phyloP scores from a whole-genome alignment of 2,888 invertebrate species.

The Priocnemis perturbator region DNA sequence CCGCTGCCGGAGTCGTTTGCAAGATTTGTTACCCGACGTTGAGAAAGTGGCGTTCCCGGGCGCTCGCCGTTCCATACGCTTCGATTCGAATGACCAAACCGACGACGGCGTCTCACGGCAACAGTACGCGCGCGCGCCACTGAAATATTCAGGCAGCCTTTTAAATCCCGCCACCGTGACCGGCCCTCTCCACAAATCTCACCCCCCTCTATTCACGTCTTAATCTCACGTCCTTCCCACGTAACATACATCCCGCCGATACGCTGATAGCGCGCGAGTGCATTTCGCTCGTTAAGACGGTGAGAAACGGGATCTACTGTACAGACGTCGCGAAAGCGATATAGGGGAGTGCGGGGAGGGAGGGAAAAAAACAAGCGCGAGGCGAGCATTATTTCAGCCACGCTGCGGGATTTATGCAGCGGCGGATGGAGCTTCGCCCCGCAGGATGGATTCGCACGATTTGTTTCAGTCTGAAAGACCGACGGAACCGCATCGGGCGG shows the following conservation, averaged over 20 bases:
- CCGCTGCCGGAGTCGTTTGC: slow-evolving; percentile 35
- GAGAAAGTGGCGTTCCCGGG: slow-evolving; percentile 53
- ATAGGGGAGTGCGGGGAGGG: too few species aligned
- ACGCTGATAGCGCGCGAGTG: background rate
- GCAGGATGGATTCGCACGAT: too few species aligned
- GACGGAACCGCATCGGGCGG: too few species aligned
- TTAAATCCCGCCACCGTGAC: background rate
- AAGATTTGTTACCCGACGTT: slow-evolving; percentile 65
- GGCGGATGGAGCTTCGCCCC: too few species aligned
- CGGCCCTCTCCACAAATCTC: slow-evolving; percentile 14
- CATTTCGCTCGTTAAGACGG: background rate
- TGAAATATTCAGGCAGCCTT: slow-evolving; percentile 26
- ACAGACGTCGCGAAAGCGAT: background rate
- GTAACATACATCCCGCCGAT: slow-evolving; percentile 8
- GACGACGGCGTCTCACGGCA: slow-evolving; percentile 27
- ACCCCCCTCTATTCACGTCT: slow-evolving; percentile 12
- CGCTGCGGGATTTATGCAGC: too few species aligned
- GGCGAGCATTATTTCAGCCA: too few species aligned
- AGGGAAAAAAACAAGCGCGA: too few species aligned
- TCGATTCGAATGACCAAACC: background rate
- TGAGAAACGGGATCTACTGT: too few species aligned
- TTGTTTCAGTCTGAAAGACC: too few species aligned
- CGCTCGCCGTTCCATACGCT: slow-evolving; percentile 9
- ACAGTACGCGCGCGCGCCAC: slow-evolving; percentile 32
- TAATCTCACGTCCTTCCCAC: slow-evolving; percentile 33